phyloP scores from a whole-genome alignment of 2,797 vertebrate species.

The Sebastes flavidus region DNA sequence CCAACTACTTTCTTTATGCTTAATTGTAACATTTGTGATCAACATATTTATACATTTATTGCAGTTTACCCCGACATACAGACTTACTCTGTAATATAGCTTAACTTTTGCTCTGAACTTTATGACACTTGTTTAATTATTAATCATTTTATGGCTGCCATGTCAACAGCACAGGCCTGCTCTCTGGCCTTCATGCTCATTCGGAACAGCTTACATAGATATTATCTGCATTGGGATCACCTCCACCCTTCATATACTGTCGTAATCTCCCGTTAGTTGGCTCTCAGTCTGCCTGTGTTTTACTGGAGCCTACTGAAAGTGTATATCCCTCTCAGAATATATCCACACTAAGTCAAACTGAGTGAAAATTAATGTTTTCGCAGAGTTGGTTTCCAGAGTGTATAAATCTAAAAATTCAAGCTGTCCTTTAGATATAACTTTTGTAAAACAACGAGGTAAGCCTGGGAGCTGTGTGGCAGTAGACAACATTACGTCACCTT shows the following conservation, averaged over 20 bases:
- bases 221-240: not conserved
- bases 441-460: not conserved
- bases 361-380: not conserved
- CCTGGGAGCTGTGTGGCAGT: not conserved
- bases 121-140: constrained; percentile 47
- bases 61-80: not conserved
- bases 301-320: not conserved
- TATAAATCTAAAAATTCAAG: not conserved
- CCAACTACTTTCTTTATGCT: not conserved
- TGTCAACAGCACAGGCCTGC: constrained; percentile 19
- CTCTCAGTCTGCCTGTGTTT: not conserved
- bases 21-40: not conserved
- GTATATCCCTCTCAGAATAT: not conserved
- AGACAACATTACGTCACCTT: not conserved
- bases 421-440: not conserved
- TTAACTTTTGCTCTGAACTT: constrained; percentile 14
- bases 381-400: not conserved
- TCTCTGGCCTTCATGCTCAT: constrained; percentile 19
- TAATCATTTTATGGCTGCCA: constrained; percentile 52
- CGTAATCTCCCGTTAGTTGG: not conserved
- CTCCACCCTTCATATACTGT: not conserved
- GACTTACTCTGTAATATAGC: not conserved
- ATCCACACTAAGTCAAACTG: not conserved
- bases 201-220: not conserved
- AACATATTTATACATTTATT: not conserved